Base-by-base conservation (phyloP, 2,888 invertebrate genomes). In the Hirtodrosophila alboralis region DNA sequence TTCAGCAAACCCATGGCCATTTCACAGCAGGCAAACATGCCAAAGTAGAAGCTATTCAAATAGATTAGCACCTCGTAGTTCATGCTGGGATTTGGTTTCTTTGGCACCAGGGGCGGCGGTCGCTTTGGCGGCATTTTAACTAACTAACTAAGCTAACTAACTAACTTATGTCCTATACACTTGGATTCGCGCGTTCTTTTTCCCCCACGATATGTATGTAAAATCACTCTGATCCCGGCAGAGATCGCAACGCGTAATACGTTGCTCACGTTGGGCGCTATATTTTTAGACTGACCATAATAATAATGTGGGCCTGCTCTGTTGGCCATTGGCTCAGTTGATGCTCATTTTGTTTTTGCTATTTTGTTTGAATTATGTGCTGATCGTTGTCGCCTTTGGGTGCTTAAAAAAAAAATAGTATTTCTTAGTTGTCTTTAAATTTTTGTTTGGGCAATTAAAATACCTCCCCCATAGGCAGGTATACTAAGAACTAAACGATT, bases 1-100 rank as follows among this genome's bases (percentile, higher is more conserved):
- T 96, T 96, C 71, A 96, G 92, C 67, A 95, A 92, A 60, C 95
- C 95, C 93, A 96, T 95, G 40, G 94, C 94, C 71, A 95, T 92
- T 91, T 96, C 96, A 89, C 95, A 95, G 47, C 95, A 93, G 30
- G 95, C 94, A 90, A 96, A 96, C 94, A 96, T 94, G 67, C 95
- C 95, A 88, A 96, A 95, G 91, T 96, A 96, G 91, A 96, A 96
- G 33, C 95, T 95, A 90, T 96, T 96, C 62, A 96, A 91, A 89
- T 96, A 96, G 78, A 96, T 92, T 27, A 96, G 91, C 89, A 96
- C 95, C 92, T 96, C 96, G 85, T 96, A 96, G 5, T 94, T 94
- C 88, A 96, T 91, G 84, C 95, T 95, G 4, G 95, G 95, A 90
- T 95, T 95, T 83, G 95, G 92, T 91, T 93, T 93, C 65, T 86